These are phyloP conservation scores for Microcebus tavaratra DNA, from an alignment of 2,113 vertebrate genomes.

Conservation along the genomic window DNA sequence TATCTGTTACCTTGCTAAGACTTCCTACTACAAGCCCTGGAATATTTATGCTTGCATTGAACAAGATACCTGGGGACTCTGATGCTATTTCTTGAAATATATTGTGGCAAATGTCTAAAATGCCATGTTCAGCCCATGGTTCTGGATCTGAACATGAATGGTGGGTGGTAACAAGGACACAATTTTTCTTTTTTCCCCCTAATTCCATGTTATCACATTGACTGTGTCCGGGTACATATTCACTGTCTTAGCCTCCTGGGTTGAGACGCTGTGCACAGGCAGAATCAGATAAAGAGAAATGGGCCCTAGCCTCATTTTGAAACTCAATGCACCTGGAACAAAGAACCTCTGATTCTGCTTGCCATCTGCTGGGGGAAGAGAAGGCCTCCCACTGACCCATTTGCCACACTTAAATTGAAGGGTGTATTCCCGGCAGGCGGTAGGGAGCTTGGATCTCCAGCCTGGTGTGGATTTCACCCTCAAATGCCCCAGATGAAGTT, in stretches of 20 bases:
- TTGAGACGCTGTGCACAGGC: slow-evolving; percentile 23
- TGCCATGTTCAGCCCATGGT: neutral
- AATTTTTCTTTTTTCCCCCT: neutral
- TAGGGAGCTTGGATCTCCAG: neutral
- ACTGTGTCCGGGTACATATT: slow-evolving; percentile 8
- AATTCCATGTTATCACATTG: slow-evolving; percentile 7
- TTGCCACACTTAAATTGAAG: slow-evolving; percentile 30
- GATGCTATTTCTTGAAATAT: neutral
- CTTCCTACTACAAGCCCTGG: neutral
- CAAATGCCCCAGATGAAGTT: slow-evolving; percentile 50
- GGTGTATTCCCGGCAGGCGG: neutral
- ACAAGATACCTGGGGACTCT: neutral
- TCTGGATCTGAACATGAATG: slow-evolving; percentile 44
- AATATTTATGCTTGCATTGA: neutral
- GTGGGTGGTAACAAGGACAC: neutral
- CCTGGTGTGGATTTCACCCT: slow-evolving; percentile 67
- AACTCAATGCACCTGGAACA: slow-evolving; percentile 67
- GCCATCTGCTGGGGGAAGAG: slow-evolving; percentile 57
- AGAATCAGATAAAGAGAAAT: slow-evolving; percentile 58
- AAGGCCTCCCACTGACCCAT: neutral
- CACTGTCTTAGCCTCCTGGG: slow-evolving; percentile 41
- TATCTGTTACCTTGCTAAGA: neutral
- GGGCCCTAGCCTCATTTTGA: slow-evolving; percentile 54
- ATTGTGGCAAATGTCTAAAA: neutral
- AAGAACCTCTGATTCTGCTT: slow-evolving; percentile 53